These are phyloP conservation scores for Cryptosula pallasiana DNA, from an alignment of 2,888 invertebrate genomes.

Conservation along the genomic window DNA sequence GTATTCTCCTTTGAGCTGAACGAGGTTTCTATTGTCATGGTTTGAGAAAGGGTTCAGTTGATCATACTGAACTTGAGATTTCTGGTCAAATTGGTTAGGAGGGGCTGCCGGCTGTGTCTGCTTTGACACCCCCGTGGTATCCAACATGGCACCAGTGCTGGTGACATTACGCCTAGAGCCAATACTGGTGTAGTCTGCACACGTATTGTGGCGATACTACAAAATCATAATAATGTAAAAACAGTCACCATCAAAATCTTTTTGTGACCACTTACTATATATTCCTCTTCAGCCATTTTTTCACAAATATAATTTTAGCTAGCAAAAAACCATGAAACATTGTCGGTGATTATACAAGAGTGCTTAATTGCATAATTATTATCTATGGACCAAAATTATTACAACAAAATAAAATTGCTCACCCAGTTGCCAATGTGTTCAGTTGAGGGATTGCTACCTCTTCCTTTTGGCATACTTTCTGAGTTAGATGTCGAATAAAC, in stretches of 20 bases:
- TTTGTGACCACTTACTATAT: no score
- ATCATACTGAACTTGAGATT: not conserved
- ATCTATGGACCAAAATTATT: no score
- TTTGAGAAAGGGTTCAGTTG: slow-evolving; percentile 39
- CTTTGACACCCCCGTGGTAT: not conserved
- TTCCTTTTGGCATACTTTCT: not conserved
- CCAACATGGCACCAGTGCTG: slow-evolving; percentile 20
- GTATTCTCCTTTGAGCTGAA: slow-evolving; percentile 45
- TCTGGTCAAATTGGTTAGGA: not conserved
- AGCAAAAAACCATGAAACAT: no score
- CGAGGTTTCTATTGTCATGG: slow-evolving; percentile 45
- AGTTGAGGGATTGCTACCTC: not conserved
- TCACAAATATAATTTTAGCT: no score
- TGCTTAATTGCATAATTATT: no score
- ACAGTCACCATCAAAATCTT: no score
- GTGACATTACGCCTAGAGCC: not conserved
- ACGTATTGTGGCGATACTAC: slow-evolving; percentile 18
- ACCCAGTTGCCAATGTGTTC: slow-evolving; percentile 3
- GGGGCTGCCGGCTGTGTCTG: not conserved
- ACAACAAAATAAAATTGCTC: no score
- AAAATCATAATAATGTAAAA: not conserved
- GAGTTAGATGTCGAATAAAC: not conserved
- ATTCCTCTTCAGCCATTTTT: no score
- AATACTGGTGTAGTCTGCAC: not conserved
- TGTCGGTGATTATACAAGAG: no score